Evolutionary conservation across 2,797 vertebrate species (phyloP), one percentile per base, ranked within the genome.

Genomic region (Centropyge bicolor): DNA sequence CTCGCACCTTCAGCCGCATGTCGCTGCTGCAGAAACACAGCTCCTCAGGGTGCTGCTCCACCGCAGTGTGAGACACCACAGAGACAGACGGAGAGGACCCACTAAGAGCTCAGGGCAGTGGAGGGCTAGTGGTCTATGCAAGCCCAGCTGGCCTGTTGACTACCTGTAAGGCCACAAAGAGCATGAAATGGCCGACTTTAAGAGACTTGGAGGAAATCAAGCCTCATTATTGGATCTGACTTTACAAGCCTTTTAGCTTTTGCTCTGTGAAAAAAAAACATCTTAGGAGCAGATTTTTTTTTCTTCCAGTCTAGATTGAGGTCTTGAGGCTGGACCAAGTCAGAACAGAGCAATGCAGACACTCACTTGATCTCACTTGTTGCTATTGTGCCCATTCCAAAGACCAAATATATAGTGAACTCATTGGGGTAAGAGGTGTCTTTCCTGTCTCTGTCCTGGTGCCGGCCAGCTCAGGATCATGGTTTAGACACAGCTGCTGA

Each of bases 1-100:
- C 97, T 55, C 96, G 97, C 85, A 99, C 98, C 95, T 99, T 99
- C 95, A 98, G 98, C 86, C 97, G 98, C 72, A 98, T 98, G 97
- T 99, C 98, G 0, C 91, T 99, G 88, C 97, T 99, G 55, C 97
- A 99, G 93, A 99, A 99, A 84, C 98, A 99, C 59, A 96, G 96
- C 79, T 96, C 97, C 78, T 96, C 98, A 0, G 97, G 97, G 83
- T 99, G 98, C 92, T 96, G 96, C 0, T 96, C 94, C 52, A 91
- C 88, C 31, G 65, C 92, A 0, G 92, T 81, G 64, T 95, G 93
- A 95, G 76, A 57, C 43, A 1, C 52, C 43, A 14, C 24, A 43
- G 55, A 55, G 73, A 63, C 70, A 20, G 48, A 77, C 41, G 61
- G 76, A 74, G 80, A 62, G 64, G 67, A 83, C 49, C 73, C 64